phyloP scores from a whole-genome alignment of 2,888 invertebrate species.

The Amblyjoppa fuscipennis region DNA sequence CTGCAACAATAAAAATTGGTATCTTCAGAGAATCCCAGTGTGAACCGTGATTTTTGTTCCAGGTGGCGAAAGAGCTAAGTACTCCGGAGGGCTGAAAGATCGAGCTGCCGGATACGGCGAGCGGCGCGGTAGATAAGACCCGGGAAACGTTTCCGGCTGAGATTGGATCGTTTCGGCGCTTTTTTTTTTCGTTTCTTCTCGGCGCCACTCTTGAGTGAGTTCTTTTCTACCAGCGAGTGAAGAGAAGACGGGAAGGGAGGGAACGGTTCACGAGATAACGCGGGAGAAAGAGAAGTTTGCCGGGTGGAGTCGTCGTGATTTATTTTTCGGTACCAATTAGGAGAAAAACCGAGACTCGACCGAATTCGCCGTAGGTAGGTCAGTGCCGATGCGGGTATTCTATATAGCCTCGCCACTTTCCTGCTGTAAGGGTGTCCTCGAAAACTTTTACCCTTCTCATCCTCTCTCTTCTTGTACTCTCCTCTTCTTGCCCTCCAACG shows the following conservation, averaged over 20 bases:
- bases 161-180: conserved; percentile 71
- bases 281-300: conserved; percentile 64
- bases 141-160: conserved; percentile 51
- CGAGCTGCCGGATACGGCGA: conserved; percentile 30
- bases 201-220: conserved; percentile 28
- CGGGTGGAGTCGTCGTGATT: conserved; percentile 66
- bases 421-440: conserved; percentile 41
- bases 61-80: conserved; percentile 1
- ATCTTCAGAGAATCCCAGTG: conserved; percentile 21
- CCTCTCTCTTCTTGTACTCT: neutral
- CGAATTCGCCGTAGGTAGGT: conserved; percentile 54
- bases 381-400: conserved; percentile 54
- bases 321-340: conserved; percentile 71
- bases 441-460: conserved; percentile 30
- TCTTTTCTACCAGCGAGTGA: conserved; percentile 36
- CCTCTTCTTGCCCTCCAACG: neutral
- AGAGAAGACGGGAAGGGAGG: conserved; percentile 52
- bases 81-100: conserved; percentile 10
- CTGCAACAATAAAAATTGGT: conserved; percentile 78
- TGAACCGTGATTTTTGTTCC: conserved; percentile 50
- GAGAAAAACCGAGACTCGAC: conserved; percentile 51
- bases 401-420: conserved; percentile 39
- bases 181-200: conserved; percentile 62
- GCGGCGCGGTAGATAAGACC: conserved; percentile 58
- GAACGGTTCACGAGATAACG: conserved; percentile 63